Evolutionary conservation across 2,888 invertebrate genomes (phyloP).

Genomic region (Brachyopa scutellaris): DNA sequence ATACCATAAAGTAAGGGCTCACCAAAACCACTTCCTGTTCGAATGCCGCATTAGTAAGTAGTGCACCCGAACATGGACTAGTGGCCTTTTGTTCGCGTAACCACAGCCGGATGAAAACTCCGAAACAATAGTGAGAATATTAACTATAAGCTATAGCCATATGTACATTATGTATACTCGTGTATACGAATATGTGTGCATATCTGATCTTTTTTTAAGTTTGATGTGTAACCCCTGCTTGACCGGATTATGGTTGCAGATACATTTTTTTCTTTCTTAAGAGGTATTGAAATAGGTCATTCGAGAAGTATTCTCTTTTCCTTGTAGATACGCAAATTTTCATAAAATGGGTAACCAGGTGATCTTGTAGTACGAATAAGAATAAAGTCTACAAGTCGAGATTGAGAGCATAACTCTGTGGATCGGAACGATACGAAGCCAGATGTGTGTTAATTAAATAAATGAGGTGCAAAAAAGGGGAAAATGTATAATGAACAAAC

Average conservation of each 20-base stretch:
- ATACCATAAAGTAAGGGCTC: constrained; percentile 31
- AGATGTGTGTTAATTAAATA: constrained; percentile 25
- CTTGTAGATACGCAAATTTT: not conserved
- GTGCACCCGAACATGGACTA: constrained; percentile 50
- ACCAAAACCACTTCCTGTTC: constrained; percentile 66
- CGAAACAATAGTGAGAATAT: constrained; percentile 36
- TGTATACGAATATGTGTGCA: too few relatives aligned
- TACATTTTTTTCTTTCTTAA: constrained; percentile 6
- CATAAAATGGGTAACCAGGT: not conserved
- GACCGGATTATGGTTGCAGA: not conserved
- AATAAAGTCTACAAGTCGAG: not conserved
- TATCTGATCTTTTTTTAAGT: not conserved
- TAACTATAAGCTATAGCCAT: too few relatives aligned
- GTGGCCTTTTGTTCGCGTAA: constrained; percentile 40
- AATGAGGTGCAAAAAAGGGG: constrained; percentile 9
- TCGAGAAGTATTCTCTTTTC: not conserved
- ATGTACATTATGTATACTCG: not conserved
- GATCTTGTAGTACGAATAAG: not conserved
- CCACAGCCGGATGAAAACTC: constrained; percentile 36
- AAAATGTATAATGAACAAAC: too few relatives aligned
- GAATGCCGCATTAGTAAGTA: constrained; percentile 41
- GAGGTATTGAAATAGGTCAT: constrained; percentile 2
- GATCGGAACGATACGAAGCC: not conserved
- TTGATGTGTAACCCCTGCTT: not conserved
- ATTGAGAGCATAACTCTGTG: not conserved